Conservation (phyloP, 2,113 vertebrate species). For the Otus sunia region DNA sequence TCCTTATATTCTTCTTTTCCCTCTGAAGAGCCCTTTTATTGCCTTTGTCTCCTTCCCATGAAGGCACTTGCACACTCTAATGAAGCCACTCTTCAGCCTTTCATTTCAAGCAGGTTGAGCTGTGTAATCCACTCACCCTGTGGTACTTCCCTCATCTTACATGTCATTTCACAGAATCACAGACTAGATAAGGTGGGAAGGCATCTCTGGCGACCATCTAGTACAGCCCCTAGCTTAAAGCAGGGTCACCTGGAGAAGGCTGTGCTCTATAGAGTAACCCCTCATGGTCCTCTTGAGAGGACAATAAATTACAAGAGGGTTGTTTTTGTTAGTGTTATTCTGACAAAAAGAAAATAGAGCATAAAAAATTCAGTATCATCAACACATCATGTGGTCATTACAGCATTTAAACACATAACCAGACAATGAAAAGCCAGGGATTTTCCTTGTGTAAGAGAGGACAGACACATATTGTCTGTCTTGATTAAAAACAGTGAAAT, state of each 20-base stretch:
- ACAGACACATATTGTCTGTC: background rate
- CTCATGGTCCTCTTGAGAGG: background rate
- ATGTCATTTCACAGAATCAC: background rate
- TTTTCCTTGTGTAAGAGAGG: background rate
- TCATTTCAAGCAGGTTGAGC: background rate
- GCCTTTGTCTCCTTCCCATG: background rate
- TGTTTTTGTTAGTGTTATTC: background rate
- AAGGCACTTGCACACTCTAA: background rate
- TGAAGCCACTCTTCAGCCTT: background rate
- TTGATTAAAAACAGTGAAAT: background rate
- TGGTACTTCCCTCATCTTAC: background rate
- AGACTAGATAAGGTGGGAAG: background rate
- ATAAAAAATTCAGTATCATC: background rate
- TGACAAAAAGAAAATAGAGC: background rate
- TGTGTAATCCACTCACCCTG: background rate
- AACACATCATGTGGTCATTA: background rate
- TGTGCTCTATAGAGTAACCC: background rate
- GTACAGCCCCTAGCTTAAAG: background rate
- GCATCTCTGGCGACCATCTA: background rate
- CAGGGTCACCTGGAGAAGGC: background rate
- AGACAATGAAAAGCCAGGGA: background rate
- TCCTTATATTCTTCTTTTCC: background rate
- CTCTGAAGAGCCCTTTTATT: background rate
- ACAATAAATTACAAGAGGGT: background rate
- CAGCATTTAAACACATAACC: background rate